A percentile compares a stretch with the other conserved stretches of the same genome.
phyloP scores from a whole-genome alignment of 2,113 vertebrate species.

The Laticauda laticaudata region DNA sequence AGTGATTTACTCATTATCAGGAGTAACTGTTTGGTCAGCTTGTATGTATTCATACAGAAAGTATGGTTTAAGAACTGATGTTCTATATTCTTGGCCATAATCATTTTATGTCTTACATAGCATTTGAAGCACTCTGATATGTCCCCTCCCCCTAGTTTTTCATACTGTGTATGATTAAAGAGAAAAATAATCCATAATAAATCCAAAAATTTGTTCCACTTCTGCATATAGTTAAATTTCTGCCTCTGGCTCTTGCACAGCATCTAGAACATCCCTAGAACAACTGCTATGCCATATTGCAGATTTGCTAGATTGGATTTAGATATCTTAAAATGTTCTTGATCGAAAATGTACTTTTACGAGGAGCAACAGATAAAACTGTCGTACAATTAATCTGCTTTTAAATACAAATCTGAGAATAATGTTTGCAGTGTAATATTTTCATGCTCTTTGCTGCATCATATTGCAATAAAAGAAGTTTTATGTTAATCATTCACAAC shows the following conservation, averaged over 20 bases:
- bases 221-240: constrained; percentile 29
- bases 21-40: constrained; percentile 47
- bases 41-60: background rate
- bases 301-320: constrained; percentile 59
- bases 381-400: constrained; percentile 37
- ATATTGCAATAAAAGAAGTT: no score
- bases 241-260: constrained; percentile 20
- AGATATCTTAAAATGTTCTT: constrained; percentile 38
- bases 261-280: constrained; percentile 37
- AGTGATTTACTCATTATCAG: background rate
- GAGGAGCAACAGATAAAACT: constrained; percentile 28
- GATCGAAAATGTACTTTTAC: constrained; percentile 47
- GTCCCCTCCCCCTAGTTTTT: background rate
- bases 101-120: constrained; percentile 40
- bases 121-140: background rate
- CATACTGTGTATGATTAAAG: constrained; percentile 52
- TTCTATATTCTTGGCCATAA: constrained; percentile 52
- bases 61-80: constrained; percentile 31
- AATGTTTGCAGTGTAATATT: background rate
- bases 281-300: constrained; percentile 39
- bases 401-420: constrained; percentile 10
- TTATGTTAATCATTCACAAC: no score
- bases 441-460: no score
- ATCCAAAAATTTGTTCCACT: constrained; percentile 37
- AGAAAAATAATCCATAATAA: constrained; percentile 48